phyloP scores from a whole-genome alignment of 2,113 vertebrate genomes.

The Nothoprocta perdicaria region DNA sequence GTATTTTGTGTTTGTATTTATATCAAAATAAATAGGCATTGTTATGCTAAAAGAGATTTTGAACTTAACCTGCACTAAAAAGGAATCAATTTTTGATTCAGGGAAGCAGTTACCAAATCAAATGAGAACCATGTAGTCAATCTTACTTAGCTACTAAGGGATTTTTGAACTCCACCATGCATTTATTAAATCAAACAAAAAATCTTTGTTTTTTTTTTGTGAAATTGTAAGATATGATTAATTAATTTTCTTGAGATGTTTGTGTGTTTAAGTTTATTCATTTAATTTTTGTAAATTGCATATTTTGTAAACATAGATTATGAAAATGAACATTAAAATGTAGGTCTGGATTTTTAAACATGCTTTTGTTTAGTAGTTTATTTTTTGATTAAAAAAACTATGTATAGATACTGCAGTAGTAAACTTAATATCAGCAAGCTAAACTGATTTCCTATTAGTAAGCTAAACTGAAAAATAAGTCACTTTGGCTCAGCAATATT shows the following conservation, averaged over 20 bases:
- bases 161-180: not conserved
- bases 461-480: not conserved
- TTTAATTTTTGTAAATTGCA: not conserved
- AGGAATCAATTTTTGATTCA: not conserved
- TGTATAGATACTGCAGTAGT: not conserved
- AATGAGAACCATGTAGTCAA: not conserved
- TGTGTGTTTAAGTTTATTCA: not conserved
- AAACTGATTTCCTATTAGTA: accelerated
- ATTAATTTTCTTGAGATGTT: not conserved
- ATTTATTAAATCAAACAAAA: not conserved
- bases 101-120: not conserved
- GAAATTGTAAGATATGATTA: not conserved
- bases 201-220: not conserved
- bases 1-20: not conserved
- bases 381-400: not conserved
- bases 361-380: not conserved
- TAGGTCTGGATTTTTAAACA: not conserved
- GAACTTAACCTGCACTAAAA: not conserved
- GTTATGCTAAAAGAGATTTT: not conserved
- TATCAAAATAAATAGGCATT: slow-evolving; percentile 17
- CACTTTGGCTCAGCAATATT: accelerated
- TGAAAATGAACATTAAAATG: not conserved
- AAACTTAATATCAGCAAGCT: not conserved
- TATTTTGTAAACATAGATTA: not conserved
- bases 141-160: not conserved